phyloP scores from a whole-genome alignment of 2,113 vertebrate genomes.

The Polyodon spathula region DNA sequence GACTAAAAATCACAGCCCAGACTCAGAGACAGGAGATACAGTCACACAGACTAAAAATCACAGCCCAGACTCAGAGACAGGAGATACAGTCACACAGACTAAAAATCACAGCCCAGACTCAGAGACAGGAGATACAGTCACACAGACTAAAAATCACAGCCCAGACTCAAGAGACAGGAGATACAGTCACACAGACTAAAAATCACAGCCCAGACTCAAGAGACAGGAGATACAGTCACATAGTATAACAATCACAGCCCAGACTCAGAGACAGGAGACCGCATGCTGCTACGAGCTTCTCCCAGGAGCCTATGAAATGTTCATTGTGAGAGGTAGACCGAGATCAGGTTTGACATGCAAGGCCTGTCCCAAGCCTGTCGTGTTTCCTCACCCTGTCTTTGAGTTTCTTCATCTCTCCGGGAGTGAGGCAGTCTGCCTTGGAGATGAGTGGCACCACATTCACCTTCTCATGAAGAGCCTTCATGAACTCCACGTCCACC shows the following conservation, averaged over 20 bases:
- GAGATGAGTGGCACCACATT: conserved; percentile 86
- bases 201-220: not conserved
- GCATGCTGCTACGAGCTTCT: too few species aligned
- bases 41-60: too few species aligned
- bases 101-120: too few species aligned
- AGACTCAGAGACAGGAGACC: not conserved
- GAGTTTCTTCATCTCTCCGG: conserved; percentile 74
- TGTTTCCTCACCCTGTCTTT: conserved; percentile 69
- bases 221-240: not conserved
- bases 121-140: conserved; percentile 2
- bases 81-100: conserved; percentile 15
- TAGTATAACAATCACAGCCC: not conserved
- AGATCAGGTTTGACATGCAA: too few species aligned
- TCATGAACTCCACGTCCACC: conserved; percentile 87
- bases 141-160: not conserved
- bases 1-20: too few species aligned
- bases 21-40: too few species aligned
- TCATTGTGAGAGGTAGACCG: too few species aligned
- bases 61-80: too few species aligned
- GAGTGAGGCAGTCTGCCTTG: conserved; percentile 83
- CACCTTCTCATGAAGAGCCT: conserved; percentile 81
- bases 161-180: not conserved
- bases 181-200: not conserved
- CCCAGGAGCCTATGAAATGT: too few species aligned
- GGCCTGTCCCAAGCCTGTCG: too few species aligned